Percentiles rank a stretch among this genome's conserved stretches.
These are phyloP conservation scores for Cyclura pinguis DNA, from an alignment of 2,797 vertebrate species.

Conservation along the genomic window DNA sequence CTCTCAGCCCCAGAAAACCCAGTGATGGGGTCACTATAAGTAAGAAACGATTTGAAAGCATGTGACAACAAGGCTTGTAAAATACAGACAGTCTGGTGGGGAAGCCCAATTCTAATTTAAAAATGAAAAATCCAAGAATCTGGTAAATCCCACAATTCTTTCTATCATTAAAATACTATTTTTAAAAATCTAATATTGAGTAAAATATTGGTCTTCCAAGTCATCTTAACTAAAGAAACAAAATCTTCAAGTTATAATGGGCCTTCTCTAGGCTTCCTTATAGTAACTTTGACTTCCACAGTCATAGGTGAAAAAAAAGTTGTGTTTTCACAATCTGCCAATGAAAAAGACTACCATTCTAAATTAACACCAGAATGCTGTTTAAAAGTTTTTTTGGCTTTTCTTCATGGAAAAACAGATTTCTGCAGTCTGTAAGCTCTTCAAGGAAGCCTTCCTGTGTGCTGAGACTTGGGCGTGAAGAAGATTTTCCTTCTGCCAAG, in stretches of 20 bases:
- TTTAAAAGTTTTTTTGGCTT: neutral
- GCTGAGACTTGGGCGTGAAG: neutral
- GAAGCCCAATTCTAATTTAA: conserved; percentile 25
- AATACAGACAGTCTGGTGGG: conserved; percentile 55
- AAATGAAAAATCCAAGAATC: conserved; percentile 28
- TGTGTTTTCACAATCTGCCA: neutral
- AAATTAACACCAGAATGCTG: neutral
- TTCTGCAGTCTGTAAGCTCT: neutral
- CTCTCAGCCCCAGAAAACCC: too few relatives aligned
- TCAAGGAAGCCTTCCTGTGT: neutral
- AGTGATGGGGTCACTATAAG: too few relatives aligned
- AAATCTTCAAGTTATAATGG: conserved; percentile 10
- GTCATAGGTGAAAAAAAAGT: neutral
- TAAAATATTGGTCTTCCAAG: conserved; percentile 66
- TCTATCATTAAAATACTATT: conserved; percentile 55
- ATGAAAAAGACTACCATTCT: neutral
- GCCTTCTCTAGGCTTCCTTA: conserved; percentile 7
- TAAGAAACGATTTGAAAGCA: too few relatives aligned
- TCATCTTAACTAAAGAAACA: conserved; percentile 61
- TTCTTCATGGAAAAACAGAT: neutral
- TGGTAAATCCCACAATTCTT: conserved; percentile 58
- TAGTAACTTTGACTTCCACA: conserved; percentile 68
- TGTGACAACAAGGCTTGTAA: neutral
- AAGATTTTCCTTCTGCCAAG: conserved; percentile 68
- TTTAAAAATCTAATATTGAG: conserved; percentile 50